These are phyloP conservation scores for Venustaconcha ellipsiformis DNA, from an alignment of 1,140 invertebrate species.

Conservation along the genomic window DNA sequence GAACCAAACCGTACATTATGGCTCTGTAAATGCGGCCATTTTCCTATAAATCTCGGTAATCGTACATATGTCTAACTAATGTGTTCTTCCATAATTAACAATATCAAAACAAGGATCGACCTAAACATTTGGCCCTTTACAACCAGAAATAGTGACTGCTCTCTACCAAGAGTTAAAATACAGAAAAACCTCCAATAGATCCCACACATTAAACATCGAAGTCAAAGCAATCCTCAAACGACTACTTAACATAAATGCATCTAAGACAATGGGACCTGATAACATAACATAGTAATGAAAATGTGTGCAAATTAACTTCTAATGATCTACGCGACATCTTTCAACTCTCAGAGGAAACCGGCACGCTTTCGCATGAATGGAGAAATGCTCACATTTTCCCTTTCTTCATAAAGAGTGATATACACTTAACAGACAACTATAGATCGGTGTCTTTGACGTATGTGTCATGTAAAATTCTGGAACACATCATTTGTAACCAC, in stretches of 20 bases:
- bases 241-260: constrained; percentile 2
- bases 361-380: constrained; percentile 11
- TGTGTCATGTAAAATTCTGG: no score
- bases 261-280: constrained; percentile 15
- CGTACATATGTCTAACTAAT: no score
- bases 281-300: constrained; percentile 4
- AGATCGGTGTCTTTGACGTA: no score
- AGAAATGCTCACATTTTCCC: constrained; percentile 23
- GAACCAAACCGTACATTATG: no score
- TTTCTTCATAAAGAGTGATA: constrained; percentile 33
- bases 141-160: not conserved
- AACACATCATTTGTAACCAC: no score
- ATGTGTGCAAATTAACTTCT: constrained; percentile 10
- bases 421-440: constrained; percentile 15
- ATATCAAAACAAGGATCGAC: no score
- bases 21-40: no score
- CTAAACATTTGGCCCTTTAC: no score
- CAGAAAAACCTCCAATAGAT: not conserved
- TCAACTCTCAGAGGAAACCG: not conserved
- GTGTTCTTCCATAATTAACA: no score
- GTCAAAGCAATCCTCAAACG: constrained; percentile 5
- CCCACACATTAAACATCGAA: not conserved
- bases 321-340: constrained; percentile 7
- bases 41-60: no score
- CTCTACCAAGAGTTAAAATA: not conserved